phyloP scores from a whole-genome alignment of 2,888 invertebrate species.

The Drosophila acutilabella region DNA sequence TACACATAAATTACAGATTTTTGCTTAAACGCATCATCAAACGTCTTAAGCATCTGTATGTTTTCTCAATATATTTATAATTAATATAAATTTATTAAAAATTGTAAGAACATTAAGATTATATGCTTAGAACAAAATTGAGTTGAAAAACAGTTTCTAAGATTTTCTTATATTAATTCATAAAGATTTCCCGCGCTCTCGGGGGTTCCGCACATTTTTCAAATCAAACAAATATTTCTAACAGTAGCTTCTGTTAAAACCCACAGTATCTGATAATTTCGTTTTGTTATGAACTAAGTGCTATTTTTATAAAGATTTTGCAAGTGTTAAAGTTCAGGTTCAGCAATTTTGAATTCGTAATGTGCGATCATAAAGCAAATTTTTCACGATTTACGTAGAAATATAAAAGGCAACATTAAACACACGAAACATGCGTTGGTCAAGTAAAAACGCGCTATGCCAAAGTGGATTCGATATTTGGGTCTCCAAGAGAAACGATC shows the following conservation, averaged over 20 bases:
- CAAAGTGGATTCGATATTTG: conserved; percentile 6
- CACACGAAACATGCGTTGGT: conserved; percentile 37
- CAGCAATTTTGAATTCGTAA: conserved; percentile 27
- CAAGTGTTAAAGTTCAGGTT: conserved; percentile 49
- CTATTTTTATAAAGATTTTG: background rate
- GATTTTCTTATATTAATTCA: too few relatives aligned
- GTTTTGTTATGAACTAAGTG: background rate
- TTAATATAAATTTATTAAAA: too few relatives aligned
- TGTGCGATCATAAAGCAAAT: conserved; percentile 37
- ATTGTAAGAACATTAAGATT: too few relatives aligned
- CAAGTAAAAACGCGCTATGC: conserved; percentile 28
- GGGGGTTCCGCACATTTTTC: background rate
- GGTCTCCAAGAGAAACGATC: conserved; percentile 36
- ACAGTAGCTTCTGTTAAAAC: background rate
- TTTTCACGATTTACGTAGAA: conserved; percentile 38
- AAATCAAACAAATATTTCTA: background rate
- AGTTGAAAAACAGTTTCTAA: too few relatives aligned
- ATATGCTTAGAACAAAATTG: too few relatives aligned
- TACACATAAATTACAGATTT: too few relatives aligned
- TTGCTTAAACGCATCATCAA: too few relatives aligned
- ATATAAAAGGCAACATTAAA: conserved; percentile 35
- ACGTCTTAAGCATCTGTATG: too few relatives aligned
- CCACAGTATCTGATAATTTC: background rate
- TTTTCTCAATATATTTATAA: too few relatives aligned
- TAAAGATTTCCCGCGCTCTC: background rate